Evolutionary conservation across 2,797 vertebrate genomes (phyloP).

Genomic region (Clarias laeviceps): DNA sequence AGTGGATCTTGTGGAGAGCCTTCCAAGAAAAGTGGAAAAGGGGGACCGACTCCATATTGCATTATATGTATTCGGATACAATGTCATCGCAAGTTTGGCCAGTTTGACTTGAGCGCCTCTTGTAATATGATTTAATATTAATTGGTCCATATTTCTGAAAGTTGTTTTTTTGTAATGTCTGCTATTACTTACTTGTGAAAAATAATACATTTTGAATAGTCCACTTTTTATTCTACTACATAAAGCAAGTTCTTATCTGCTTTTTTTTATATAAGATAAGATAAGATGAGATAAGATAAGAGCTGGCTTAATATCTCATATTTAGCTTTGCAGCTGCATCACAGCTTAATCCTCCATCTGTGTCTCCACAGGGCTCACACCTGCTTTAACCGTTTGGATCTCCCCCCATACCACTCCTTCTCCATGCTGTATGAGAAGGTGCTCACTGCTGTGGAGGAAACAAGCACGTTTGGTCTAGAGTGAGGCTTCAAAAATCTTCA

Average conservation of each 20-base stretch:
- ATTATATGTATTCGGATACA: too few relatives aligned
- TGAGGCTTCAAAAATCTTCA: conserved; percentile 62
- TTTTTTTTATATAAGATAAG: too few relatives aligned
- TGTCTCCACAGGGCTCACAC: conserved; percentile 86
- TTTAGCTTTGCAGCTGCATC: not conserved
- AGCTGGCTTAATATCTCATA: not conserved
- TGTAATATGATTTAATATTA: not conserved
- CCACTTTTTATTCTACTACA: not conserved
- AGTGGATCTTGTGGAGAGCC: too few relatives aligned
- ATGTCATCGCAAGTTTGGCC: too few relatives aligned
- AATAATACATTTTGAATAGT: not conserved
- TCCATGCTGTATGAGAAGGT: conserved; percentile 98
- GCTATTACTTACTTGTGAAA: not conserved
- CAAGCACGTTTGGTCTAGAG: conserved; percentile 96
- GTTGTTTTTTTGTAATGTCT: not conserved
- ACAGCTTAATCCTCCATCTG: not conserved
- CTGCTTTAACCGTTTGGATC: conserved; percentile 96
- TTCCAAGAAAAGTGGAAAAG: too few relatives aligned
- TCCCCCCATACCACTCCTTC: conserved; percentile 95
- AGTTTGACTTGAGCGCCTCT: too few relatives aligned
- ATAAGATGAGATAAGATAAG: not conserved
- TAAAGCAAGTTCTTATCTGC: not conserved
- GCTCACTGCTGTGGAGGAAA: conserved; percentile 95
- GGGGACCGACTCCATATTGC: too few relatives aligned
- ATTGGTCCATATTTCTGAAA: not conserved